Evolutionary conservation across 2,888 invertebrate species (phyloP), one percentile per base, ranked within the genome.

Genomic region (Beris chalybata): DNA sequence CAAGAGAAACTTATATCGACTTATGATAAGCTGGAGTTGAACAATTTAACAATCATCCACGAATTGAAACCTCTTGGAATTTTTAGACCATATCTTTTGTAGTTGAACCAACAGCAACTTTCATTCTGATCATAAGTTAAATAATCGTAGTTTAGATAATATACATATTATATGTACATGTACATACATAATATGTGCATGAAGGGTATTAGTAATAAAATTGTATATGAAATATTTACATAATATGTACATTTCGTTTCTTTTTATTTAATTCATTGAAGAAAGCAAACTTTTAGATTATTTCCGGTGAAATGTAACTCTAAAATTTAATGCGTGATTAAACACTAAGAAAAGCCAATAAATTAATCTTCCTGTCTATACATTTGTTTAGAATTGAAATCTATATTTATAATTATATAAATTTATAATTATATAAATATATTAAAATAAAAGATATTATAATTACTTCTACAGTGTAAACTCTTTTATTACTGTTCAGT

Each of bases 51-150:
- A 64, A 64, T 64, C 64, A 64, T 64, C 55, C 47, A 55, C 15
- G 64, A 55, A 45, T 64, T 47, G 31, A 32, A 53, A 53, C 31
- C 29, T 63, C 64, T 64, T 64, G 59, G 57, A 47, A 50, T 13
- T 58, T 64, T 67, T 67, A 65, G 59, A 65, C 59, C 67, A 67
- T 65, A 67, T 67, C 67, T 67, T 65, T 67, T 65, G 55, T 54
- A 64, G 61, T 61, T 15, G 38, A 56, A n/a, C 6, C 56, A 52
- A 44, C 58, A 2, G 38, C 31, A 65, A 13, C 44, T 32, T 30
- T 38, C 38, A 38, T 47, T 50, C 52, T 61, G 38, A 15, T 38
- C 38, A 61, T 50, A 38, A 52, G 61, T 50, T 61, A 50, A 61
- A 61, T 50, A 22, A 38, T 61, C 31, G 52, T 61, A 61, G 61